phyloP scores from a whole-genome alignment of 2,113 vertebrate species.

The Aspidoscelis tigris region DNA sequence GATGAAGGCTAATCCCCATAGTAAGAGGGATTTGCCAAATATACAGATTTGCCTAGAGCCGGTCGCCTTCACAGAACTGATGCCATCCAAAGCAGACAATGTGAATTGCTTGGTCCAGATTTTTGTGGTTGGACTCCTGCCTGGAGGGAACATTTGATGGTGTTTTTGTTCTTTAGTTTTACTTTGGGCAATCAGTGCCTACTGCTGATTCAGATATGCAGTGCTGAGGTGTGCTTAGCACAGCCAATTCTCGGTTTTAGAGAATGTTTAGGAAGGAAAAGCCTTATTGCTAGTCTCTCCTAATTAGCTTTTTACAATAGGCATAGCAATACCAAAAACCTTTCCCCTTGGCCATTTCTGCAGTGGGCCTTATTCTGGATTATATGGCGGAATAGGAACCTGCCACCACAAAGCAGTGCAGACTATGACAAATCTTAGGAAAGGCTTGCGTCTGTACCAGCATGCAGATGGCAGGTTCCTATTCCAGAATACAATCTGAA shows the following conservation, averaged over 20 bases:
- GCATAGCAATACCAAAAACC: not conserved
- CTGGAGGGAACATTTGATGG: conserved; percentile 11
- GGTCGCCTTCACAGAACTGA: not conserved
- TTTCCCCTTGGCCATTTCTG: no score
- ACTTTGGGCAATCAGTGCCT: not conserved
- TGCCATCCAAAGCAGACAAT: not conserved
- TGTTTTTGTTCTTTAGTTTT: not conserved
- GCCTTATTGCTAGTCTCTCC: not conserved
- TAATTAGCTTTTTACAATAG: not conserved
- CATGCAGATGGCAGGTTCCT: no score
- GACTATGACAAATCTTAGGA: no score
- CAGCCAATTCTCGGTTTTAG: not conserved
- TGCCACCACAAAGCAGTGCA: no score
- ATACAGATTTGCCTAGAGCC: not conserved
- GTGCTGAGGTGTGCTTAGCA: not conserved
- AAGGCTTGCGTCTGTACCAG: no score
- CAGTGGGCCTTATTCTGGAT: no score
- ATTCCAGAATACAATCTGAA: no score
- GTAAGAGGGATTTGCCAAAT: not conserved
- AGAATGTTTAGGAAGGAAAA: not conserved
- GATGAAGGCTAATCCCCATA: not conserved
- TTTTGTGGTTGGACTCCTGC: conserved; percentile 1
- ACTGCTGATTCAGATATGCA: not conserved
- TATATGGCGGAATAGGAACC: no score
- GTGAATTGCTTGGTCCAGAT: not conserved